Percentiles rank a stretch among this genome's conserved stretches.
Conservation (phyloP, 2,888 invertebrate genomes). For the Stenotaenia linearis region DNA sequence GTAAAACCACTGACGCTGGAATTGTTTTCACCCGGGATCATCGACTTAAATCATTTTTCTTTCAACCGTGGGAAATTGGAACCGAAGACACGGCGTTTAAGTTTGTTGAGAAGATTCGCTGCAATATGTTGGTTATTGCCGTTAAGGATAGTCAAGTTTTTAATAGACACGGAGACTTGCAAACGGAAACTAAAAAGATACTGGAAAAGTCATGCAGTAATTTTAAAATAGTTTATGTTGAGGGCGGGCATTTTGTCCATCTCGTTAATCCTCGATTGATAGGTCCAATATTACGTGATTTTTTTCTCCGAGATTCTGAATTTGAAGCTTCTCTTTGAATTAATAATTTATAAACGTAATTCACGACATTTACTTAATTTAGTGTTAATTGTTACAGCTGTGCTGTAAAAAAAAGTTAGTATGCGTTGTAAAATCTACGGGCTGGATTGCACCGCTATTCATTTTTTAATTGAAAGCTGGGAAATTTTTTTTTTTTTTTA, state of each 20-base stretch:
- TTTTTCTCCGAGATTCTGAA: background rate
- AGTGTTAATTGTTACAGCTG: background rate
- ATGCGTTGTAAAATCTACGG: background rate
- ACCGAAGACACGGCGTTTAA: background rate
- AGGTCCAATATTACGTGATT: background rate
- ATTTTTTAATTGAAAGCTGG: background rate
- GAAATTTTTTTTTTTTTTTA: background rate
- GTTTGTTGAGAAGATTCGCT: background rate
- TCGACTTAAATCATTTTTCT: slow-evolving; percentile 14
- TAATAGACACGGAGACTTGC: background rate
- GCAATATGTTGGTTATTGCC: slow-evolving; percentile 2
- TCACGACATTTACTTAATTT: no score
- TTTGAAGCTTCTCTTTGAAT: background rate
- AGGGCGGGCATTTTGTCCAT: slow-evolving; percentile 24
- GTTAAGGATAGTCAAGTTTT: background rate
- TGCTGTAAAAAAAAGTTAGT: background rate
- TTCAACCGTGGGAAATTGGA: slow-evolving; percentile 10
- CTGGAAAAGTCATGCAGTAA: background rate
- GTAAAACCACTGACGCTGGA: background rate
- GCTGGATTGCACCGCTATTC: background rate
- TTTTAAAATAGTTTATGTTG: background rate
- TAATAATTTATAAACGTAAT: no score
- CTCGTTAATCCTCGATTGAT: background rate
- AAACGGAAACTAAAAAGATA: background rate
- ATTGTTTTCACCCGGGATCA: slow-evolving; percentile 17